phyloP scores from a whole-genome alignment of 2,797 vertebrate species.

The Meda fulgida region DNA sequence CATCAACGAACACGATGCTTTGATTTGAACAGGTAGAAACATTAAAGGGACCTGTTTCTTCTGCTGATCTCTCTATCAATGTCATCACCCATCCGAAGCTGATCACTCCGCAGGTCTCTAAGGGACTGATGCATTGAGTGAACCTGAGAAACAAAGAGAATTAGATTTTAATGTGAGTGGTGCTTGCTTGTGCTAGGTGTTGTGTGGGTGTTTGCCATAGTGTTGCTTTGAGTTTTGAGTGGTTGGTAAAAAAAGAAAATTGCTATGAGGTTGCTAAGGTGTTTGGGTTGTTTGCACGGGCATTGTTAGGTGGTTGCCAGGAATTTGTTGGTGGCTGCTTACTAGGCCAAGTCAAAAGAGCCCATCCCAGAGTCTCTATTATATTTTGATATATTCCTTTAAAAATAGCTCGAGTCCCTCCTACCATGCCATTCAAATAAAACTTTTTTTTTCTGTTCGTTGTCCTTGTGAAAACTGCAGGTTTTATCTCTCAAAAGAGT shows the following conservation, averaged over 20 bases:
- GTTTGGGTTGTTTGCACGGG: not conserved
- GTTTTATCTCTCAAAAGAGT: not conserved
- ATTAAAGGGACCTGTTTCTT: conserved; percentile 85
- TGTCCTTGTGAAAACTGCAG: not conserved
- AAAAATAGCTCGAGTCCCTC: not conserved
- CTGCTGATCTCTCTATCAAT: conserved; percentile 85
- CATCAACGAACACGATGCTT: not conserved
- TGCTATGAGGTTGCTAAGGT: not conserved
- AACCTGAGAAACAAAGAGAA: conserved; percentile 73
- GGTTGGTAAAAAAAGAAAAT: not conserved
- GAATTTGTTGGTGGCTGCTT: not conserved
- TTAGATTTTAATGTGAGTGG: not conserved
- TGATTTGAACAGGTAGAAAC: conserved; percentile 5
- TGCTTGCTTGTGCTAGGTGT: not conserved
- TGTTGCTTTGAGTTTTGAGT: not conserved
- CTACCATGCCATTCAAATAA: not conserved
- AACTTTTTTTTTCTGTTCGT: not conserved
- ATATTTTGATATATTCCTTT: not conserved
- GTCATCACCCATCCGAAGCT: conserved; percentile 86
- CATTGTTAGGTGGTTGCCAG: not conserved
- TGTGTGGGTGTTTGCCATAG: not conserved
- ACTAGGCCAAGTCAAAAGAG: not conserved
- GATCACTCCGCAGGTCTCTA: conserved; percentile 87
- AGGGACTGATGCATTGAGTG: conserved; percentile 89
- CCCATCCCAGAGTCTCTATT: not conserved